phyloP scores from a whole-genome alignment of 1,140 invertebrate species.

The Eufriesea mexicana region DNA sequence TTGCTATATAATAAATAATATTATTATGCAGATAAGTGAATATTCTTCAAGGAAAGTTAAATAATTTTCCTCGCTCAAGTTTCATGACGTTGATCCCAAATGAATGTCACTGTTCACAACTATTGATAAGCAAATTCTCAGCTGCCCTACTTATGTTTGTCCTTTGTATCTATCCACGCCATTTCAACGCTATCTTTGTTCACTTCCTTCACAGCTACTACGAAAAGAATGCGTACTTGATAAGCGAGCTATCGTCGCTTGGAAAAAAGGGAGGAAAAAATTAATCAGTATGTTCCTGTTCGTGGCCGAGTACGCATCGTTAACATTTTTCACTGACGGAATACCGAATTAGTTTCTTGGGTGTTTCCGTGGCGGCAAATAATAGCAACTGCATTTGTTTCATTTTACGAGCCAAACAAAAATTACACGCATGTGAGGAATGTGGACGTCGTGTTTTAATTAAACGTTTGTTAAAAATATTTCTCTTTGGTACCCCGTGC shows the following conservation, averaged over 20 bases:
- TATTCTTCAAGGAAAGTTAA: neutral
- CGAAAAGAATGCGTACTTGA: slow-evolving; percentile 2
- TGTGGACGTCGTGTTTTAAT: too few relatives aligned
- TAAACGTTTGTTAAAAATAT: too few relatives aligned
- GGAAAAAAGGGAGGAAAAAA: neutral
- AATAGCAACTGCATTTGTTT: neutral
- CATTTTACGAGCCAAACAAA: neutral
- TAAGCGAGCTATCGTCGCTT: slow-evolving; percentile 1
- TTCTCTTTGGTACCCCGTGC: too few relatives aligned
- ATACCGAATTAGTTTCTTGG: neutral
- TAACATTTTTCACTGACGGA: neutral
- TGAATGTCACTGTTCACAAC: neutral
- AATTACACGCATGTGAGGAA: neutral
- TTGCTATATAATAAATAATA: too few relatives aligned
- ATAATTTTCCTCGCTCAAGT: neutral
- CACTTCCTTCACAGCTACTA: slow-evolving; percentile 33
- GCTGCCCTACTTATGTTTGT: neutral
- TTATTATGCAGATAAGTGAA: too few relatives aligned
- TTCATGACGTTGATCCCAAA: neutral
- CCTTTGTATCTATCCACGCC: neutral
- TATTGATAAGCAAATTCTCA: neutral
- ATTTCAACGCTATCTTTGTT: slow-evolving; percentile 30
- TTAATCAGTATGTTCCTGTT: slow-evolving; percentile 35
- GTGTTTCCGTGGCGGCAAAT: too few relatives aligned
- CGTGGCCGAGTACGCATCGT: neutral